A percentile compares a stretch with the other conserved stretches of the same genome.
These are phyloP conservation scores for Caenorhabditis imperialis DNA, from an alignment of 2,888 invertebrate species.

Conservation along the genomic window DNA sequence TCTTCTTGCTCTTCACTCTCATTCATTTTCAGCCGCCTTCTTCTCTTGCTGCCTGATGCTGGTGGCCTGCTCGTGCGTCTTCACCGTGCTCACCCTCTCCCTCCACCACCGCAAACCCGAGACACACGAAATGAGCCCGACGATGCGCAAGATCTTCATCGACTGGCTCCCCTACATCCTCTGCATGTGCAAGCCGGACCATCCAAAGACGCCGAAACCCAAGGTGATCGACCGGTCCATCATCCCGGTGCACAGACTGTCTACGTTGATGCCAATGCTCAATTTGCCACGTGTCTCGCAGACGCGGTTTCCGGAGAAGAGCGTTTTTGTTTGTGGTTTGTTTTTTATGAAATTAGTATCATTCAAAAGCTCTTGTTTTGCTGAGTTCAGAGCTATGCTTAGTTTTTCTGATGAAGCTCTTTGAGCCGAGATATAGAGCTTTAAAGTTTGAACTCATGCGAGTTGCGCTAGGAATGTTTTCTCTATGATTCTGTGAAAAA, in stretches of 20 bases:
- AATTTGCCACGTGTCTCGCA: slow-evolving; percentile 44
- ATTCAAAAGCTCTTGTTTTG: too few species aligned
- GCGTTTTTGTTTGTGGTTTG: slow-evolving; percentile 13
- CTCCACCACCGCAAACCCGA: slow-evolving; percentile 62
- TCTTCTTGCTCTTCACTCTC: background rate
- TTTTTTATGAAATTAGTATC: too few species aligned
- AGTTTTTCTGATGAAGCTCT: too few species aligned
- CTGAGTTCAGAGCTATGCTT: too few species aligned
- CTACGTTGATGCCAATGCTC: slow-evolving; percentile 61
- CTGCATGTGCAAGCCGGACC: slow-evolving; percentile 62
- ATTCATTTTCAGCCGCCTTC: slow-evolving; percentile 59
- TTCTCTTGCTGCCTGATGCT: slow-evolving; percentile 68
- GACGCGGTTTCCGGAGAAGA: slow-evolving; percentile 26
- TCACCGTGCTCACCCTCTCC: slow-evolving; percentile 63
- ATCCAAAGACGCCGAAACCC: slow-evolving; percentile 64
- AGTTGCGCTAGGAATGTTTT: too few species aligned
- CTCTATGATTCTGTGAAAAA: too few species aligned
- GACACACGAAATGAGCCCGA: slow-evolving; percentile 58
- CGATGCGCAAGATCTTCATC: slow-evolving; percentile 64
- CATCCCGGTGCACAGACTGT: slow-evolving; percentile 57
- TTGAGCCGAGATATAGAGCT: too few species aligned
- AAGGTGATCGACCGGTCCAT: slow-evolving; percentile 63
- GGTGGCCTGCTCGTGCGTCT: slow-evolving; percentile 66
- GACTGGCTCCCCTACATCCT: slow-evolving; percentile 65
- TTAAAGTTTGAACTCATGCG: too few species aligned